Base-by-base conservation (phyloP, 2,888 invertebrate genomes). In the Troides aeacus region DNA sequence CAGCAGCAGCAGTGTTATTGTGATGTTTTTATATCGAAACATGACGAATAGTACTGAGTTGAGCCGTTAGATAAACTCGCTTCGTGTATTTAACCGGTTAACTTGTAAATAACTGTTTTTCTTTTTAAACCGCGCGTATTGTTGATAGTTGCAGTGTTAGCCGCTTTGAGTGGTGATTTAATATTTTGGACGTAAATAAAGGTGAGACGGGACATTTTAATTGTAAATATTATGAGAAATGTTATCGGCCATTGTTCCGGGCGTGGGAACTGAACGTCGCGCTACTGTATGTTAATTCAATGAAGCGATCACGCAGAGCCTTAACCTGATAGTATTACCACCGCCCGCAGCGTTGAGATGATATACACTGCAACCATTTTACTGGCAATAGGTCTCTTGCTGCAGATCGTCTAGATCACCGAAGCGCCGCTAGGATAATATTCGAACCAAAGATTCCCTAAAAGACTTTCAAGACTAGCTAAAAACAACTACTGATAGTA, bases 21-120 rank as follows among this genome's bases (percentile, higher is more conserved):
- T 84, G 78, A 80, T 84, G 84, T 88, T 89, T 88, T 84, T 77
- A 57, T 75, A 69, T 73, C 75, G 85, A 87, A 88, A 84, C 85
- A 82, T 83, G 76, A 81, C 77, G 78, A 84, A 85, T 84, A 85
- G 82, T 82, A 77, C 82, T 72, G 67, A 73, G 73, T 78, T 62
- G 15, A 62, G 59, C 61, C 62, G 59, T 36, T 69, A 69, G 72
- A 69, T 67, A 36, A 71, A 24, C 30, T 7, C 69, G 78, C 83
- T 30, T 85, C 78, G 73, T 71, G 79, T 83, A 81, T 84, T 81
- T 66, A 71, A 79, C 84, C 81, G 81, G 79, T 84, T 85, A 83
- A 72, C 72, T 70, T 68, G 63, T 71, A 61, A 70, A 6, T 53
- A 53, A 53, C 39, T n/a, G 30, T 30, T 30, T 30, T 30, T 24